Evolutionary conservation across 2,113 vertebrate species (phyloP).

Genomic region (Stercorarius parasiticus): DNA sequence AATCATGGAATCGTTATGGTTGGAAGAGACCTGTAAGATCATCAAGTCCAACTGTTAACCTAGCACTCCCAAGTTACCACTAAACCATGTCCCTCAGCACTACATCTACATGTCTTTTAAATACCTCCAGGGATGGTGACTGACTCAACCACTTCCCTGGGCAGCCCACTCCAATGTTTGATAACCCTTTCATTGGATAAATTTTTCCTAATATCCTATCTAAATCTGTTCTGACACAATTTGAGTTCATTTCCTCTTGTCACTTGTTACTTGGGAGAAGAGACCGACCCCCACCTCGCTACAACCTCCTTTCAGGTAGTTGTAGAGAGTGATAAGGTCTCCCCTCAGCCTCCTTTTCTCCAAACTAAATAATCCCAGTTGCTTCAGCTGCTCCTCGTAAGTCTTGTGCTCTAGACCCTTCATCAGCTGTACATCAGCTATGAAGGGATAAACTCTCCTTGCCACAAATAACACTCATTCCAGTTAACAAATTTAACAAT

Average conservation of each 20-base stretch:
- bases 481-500: neutral
- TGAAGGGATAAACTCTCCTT: neutral
- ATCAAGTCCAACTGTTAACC: neutral
- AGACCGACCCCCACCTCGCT: neutral
- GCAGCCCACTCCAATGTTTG: neutral
- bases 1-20: neutral
- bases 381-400: neutral
- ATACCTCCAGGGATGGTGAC: neutral
- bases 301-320: neutral
- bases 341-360: neutral
- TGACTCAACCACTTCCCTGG: neutral
- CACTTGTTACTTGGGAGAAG: neutral
- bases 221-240: neutral
- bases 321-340: neutral
- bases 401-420: neutral
- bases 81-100: neutral
- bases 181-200: neutral
- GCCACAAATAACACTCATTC: neutral
- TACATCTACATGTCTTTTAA: neutral
- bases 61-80: neutral
- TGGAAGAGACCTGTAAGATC: neutral
- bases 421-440: neutral
- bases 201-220: neutral
- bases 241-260: neutral
- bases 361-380: neutral